phyloP scores from a whole-genome alignment of 2,888 invertebrate genomes.

The Ditula angustiorana region DNA sequence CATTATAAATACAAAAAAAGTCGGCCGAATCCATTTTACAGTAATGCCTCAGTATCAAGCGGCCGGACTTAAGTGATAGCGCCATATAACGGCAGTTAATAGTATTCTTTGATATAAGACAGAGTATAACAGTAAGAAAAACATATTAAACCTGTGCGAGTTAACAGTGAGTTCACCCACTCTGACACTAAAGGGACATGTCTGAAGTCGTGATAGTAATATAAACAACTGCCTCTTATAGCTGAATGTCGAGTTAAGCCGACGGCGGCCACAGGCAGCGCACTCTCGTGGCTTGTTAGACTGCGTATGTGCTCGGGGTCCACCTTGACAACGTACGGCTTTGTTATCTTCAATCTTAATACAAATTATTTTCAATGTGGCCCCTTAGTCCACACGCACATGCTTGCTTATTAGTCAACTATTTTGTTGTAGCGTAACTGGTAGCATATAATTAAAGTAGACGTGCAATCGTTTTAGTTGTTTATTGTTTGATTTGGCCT shows the following conservation, averaged over 20 bases:
- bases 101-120: constrained; percentile 17
- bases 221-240: neutral
- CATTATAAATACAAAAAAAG: too few species aligned
- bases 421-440: constrained; percentile 1
- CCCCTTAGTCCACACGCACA: neutral
- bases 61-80: neutral
- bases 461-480: neutral
- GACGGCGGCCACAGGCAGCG: neutral
- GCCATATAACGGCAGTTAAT: neutral
- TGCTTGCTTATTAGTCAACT: neutral
- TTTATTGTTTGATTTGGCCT: constrained; percentile 1
- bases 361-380: neutral
- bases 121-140: neutral
- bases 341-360: neutral
- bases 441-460: constrained; percentile 2
- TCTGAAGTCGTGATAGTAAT: too few species aligned
- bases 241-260: neutral
- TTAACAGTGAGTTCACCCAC: too few species aligned
- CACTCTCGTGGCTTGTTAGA: neutral
- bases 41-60: neutral
- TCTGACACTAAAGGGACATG: neutral
- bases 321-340: neutral
- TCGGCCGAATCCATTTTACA: neutral
- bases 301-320: neutral
- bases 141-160: neutral